phyloP scores from a whole-genome alignment of 2,113 vertebrate species.

The Actinemys pallida region DNA sequence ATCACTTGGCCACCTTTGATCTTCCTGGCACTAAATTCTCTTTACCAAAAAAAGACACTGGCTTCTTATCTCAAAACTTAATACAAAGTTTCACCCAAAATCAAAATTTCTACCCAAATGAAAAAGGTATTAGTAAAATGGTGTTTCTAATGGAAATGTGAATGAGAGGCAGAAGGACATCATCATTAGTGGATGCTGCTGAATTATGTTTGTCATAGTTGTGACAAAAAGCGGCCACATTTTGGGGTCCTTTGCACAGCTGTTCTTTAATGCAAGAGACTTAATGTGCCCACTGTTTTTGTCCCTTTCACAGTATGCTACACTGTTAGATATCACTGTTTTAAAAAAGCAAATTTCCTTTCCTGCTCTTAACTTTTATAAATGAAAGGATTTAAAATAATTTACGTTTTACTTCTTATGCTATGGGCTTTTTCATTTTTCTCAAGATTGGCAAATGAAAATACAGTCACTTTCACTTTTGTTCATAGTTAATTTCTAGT shows the following conservation, averaged over 20 bases:
- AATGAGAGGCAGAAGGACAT: neutral
- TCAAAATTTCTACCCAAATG: neutral
- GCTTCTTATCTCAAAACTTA: neutral
- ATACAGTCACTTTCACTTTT: accelerated
- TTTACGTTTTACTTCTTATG: neutral
- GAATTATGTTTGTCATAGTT: neutral
- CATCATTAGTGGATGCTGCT: neutral
- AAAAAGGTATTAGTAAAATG: neutral
- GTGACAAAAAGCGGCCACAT: neutral
- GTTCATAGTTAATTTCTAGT: neutral
- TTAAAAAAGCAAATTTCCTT: neutral
- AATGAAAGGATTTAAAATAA: neutral
- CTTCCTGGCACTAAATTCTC: neutral
- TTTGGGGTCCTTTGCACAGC: neutral
- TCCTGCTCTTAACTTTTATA: neutral
- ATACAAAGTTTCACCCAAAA: neutral
- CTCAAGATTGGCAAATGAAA: neutral
- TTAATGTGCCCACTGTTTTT: neutral
- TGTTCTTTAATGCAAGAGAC: neutral
- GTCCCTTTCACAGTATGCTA: neutral
- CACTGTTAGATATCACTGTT: neutral
- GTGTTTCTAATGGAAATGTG: neutral
- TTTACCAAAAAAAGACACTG: neutral
- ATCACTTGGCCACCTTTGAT: neutral
- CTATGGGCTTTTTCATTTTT: neutral